phyloP scores from a whole-genome alignment of 2,888 invertebrate species.

The Dione juno region DNA sequence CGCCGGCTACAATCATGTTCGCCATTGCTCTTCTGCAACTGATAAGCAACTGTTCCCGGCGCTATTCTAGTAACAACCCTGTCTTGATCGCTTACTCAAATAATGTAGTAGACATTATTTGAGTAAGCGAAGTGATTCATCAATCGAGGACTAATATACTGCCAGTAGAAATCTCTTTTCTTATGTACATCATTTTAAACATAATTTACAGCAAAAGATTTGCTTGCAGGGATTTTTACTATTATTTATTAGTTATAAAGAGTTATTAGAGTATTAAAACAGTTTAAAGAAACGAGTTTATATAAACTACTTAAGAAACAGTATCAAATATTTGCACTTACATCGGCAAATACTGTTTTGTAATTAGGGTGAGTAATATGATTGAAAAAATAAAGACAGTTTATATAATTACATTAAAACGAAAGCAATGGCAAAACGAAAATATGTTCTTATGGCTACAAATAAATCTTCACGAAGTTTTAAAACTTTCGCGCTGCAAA shows the following conservation, averaged over 20 bases:
- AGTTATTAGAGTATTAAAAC: too few species aligned
- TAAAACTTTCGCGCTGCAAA: constrained; percentile 55
- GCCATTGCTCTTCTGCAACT: constrained; percentile 35
- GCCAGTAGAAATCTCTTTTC: not conserved
- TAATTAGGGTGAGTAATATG: not conserved
- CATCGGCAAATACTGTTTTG: not conserved
- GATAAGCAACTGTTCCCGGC: constrained; percentile 30
- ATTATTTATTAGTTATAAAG: too few species aligned
- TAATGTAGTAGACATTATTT: too few species aligned
- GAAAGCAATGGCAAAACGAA: constrained; percentile 20
- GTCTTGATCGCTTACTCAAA: constrained; percentile 4
- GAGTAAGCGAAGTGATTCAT: constrained; percentile 4
- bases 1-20: constrained; percentile 43
- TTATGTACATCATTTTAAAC: not conserved
- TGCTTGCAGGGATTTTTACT: not conserved
- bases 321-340: not conserved
- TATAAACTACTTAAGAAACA: too few species aligned
- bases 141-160: not conserved
- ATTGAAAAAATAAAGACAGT: not conserved
- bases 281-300: too few species aligned
- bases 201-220: not conserved
- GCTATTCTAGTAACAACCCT: constrained; percentile 13
- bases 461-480: constrained; percentile 53
- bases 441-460: constrained; percentile 33
- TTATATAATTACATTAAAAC: constrained; percentile 65